phyloP scores from a whole-genome alignment of 2,797 vertebrate genomes.

The Poecilia picta region DNA sequence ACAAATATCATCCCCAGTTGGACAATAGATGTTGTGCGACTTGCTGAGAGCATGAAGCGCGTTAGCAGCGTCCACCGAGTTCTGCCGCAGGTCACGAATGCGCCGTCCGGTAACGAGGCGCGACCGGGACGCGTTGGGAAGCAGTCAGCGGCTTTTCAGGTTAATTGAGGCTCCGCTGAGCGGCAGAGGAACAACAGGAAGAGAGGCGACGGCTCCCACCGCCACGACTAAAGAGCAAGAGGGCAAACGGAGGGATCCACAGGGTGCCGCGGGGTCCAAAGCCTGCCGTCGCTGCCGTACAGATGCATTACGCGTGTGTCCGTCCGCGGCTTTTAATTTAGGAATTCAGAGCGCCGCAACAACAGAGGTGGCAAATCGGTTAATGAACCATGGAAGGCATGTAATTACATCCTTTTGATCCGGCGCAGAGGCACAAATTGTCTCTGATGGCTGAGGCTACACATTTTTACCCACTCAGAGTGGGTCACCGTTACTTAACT shows the following conservation, averaged over 20 bases:
- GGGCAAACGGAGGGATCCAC: slow-evolving; percentile 17
- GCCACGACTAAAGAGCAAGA: slow-evolving; percentile 33
- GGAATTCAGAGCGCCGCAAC: background rate
- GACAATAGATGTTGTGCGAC: background rate
- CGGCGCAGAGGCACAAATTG: background rate
- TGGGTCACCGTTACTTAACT: slow-evolving; percentile 9
- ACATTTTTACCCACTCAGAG: slow-evolving; percentile 13
- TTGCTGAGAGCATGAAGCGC: slow-evolving; percentile 36
- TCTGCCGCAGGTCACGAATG: slow-evolving; percentile 38
- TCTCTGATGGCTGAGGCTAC: slow-evolving; percentile 10
- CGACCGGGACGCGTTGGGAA: slow-evolving; percentile 40
- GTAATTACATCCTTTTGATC: slow-evolving; percentile 17
- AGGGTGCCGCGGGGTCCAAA: background rate
- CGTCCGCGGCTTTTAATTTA: background rate
- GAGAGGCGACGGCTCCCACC: slow-evolving; percentile 61
- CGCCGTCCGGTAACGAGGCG: slow-evolving; percentile 45
- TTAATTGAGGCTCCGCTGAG: slow-evolving; percentile 72
- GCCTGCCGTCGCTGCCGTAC: slow-evolving; percentile 11
- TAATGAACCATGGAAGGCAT: slow-evolving; percentile 8
- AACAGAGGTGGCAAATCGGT: background rate
- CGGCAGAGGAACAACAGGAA: slow-evolving; percentile 62
- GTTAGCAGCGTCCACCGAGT: slow-evolving; percentile 39
- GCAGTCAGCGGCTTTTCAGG: slow-evolving; percentile 29
- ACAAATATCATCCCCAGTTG: background rate
- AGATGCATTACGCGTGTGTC: slow-evolving; percentile 2